Base-by-base conservation (phyloP, 1,140 invertebrate species). In the Drosophila melanica region DNA sequence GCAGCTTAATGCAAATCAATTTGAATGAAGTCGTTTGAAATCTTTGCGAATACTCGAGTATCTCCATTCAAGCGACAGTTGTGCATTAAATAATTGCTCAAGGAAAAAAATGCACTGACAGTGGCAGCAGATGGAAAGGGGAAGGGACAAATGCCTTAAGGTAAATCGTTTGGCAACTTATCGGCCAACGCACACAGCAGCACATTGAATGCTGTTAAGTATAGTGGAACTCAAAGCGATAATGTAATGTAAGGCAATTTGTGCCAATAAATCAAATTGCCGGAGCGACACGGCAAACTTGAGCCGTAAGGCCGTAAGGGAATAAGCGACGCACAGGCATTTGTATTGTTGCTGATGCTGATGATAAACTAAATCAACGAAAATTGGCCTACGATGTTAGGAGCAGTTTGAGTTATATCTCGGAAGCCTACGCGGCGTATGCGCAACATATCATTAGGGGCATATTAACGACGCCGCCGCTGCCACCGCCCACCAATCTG, bases 321-420 rank as follows among this genome's bases (percentile, higher is more conserved):
- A 87, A 86, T 86, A 77, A 70, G 60, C 51, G 70, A 51, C 74
- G 75, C 75, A 76, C n/a, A 73, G 82, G 75, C 79, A 89, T 82
- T 87, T 86, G 80, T 79, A 82, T 79, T 60, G 33, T 41, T 48
- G 39, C 68, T 62, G 67, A 41, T 54, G 73, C 75, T 87, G 75
- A 67, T 89, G 82, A 89, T 87, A 89, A 87, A 89, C 84, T 84
- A 87, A 87, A 87, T 87, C 79, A 87, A 89, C 84, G 82, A 89
- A 87, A 87, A 87, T 87, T 87, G 84, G 84, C 79, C 89, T 87
- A 87, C 84, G 71, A 73, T 59, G 70, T 59, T 79, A 79, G 69
- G 82, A 87, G 27, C 27, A 6, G 77, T 86, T 86, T 86, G 82
- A 86, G 82, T 86, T 86, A 86, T 86, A 80, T 75, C 51, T 50